Percentiles rank a stretch among this genome's conserved stretches.
These are phyloP conservation scores for Bombus terrestris DNA, from an alignment of 1,140 invertebrate genomes.

Conservation along the genomic window DNA sequence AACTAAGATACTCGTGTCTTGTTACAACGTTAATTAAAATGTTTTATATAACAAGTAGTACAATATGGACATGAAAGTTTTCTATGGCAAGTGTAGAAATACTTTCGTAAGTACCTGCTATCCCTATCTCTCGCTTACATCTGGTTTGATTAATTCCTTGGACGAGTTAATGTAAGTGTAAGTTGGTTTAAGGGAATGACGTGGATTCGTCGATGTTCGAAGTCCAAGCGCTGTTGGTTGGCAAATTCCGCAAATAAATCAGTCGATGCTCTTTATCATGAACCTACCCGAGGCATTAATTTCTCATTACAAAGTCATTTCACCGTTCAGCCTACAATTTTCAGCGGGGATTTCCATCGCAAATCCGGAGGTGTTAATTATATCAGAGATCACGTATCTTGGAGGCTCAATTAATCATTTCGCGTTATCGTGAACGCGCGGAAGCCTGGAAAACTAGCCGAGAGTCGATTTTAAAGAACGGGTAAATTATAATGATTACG, in stretches of 20 bases:
- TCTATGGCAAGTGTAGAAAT: too few relatives aligned
- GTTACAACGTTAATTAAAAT: too few relatives aligned
- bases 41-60: too few relatives aligned
- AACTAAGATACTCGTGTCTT: too few relatives aligned
- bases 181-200: background rate
- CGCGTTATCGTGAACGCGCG: background rate
- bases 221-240: background rate
- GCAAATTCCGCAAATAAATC: background rate
- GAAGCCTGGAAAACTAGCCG: background rate
- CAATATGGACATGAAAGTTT: too few relatives aligned
- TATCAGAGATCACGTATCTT: conserved; percentile 12
- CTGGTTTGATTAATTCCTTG: conserved; percentile 6
- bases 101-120: too few relatives aligned
- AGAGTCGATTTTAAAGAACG: background rate
- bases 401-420: conserved; percentile 11
- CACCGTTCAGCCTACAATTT: conserved; percentile 1
- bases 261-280: background rate
- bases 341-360: background rate
- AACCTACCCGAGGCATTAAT: background rate
- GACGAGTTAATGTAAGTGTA: background rate
- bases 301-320: conserved; percentile 10
- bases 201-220: background rate
- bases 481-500: conserved; percentile 17
- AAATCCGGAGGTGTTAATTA: conserved; percentile 19
- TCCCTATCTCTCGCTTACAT: background rate